Evolutionary conservation across 2,113 vertebrate species (phyloP).

Genomic region (human): DNA sequence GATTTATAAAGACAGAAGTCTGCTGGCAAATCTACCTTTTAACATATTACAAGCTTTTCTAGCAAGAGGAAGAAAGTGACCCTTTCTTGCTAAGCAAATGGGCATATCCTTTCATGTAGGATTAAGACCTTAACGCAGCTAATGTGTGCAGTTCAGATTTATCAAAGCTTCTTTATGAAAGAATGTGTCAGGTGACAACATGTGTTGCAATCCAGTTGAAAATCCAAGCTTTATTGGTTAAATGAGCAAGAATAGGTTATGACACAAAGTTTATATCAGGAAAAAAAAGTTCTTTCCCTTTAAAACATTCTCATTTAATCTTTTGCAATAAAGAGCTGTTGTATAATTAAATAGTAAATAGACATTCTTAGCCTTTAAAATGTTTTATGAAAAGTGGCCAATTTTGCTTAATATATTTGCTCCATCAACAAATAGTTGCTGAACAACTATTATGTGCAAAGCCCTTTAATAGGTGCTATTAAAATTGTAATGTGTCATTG

Average conservation of each 20-base stretch:
- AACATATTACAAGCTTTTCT: slow-evolving; percentile 14
- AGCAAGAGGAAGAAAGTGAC: not conserved
- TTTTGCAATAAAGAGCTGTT: not conserved
- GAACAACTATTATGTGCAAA: not conserved
- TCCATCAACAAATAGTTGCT: slow-evolving; percentile 45
- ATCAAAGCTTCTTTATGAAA: not conserved
- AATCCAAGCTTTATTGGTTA: not conserved
- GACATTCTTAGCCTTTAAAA: slow-evolving; percentile 18
- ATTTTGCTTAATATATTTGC: slow-evolving; percentile 34
- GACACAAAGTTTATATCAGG: not conserved
- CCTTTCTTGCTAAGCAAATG: not conserved
- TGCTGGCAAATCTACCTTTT: slow-evolving; percentile 1
- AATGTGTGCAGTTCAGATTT: not conserved
- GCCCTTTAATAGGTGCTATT: slow-evolving; percentile 11
- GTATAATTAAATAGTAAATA: not conserved
- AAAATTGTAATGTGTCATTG: not conserved
- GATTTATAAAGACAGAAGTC: slow-evolving; percentile 24
- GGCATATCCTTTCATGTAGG: not conserved
- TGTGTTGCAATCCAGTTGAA: not conserved
- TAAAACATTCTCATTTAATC: not conserved
- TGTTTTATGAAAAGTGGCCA: slow-evolving; percentile 17
- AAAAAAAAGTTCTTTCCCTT: not conserved
- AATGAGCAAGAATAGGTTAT: not conserved
- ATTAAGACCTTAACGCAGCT: not conserved
- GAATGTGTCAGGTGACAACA: not conserved